These are phyloP conservation scores for Napeogenes inachia DNA, from an alignment of 2,888 invertebrate species.

Conservation along the genomic window DNA sequence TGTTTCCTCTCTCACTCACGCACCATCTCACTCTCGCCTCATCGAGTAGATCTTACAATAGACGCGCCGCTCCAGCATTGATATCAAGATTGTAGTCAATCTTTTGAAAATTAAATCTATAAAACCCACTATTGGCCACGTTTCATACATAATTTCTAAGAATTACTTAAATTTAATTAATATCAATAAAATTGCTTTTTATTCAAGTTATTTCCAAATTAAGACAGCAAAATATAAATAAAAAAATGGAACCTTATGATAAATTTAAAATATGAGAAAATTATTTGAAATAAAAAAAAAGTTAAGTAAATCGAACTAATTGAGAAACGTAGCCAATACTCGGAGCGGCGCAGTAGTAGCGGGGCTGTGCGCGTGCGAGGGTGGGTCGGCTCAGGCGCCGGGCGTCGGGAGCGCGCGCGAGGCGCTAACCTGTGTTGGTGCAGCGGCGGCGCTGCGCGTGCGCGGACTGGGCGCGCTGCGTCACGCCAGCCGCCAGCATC, in stretches of 20 bases:
- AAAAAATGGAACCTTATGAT: too few species aligned
- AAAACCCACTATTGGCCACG: slow-evolving; percentile 9
- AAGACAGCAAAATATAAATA: too few species aligned
- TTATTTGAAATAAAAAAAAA: too few species aligned
- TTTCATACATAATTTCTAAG: slow-evolving; percentile 6
- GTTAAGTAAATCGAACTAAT: slow-evolving; percentile 1
- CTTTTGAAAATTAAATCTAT: not conserved
- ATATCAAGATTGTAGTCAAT: not conserved
- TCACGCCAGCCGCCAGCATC: slow-evolving; percentile 52
- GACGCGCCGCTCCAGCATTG: slow-evolving; percentile 32
- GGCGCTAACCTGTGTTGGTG: slow-evolving; percentile 50
- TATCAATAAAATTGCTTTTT: not conserved
- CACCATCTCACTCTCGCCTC: slow-evolving; percentile 74
- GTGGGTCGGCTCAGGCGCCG: slow-evolving; percentile 39
- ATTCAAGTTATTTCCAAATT: too few species aligned
- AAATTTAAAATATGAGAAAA: too few species aligned
- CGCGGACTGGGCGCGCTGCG: slow-evolving; percentile 77
- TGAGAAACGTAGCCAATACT: slow-evolving; percentile 1
- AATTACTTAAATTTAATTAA: not conserved
- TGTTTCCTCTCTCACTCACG: slow-evolving; percentile 74
- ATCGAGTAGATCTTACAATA: slow-evolving; percentile 54
- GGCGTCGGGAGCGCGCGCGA: slow-evolving; percentile 59
- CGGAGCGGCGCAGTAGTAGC: slow-evolving; percentile 32
- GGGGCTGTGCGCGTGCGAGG: slow-evolving; percentile 34
- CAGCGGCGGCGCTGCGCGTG: slow-evolving; percentile 79